Evolutionary conservation across 2,113 vertebrate genomes (phyloP), one percentile per base, ranked within the genome.

Genomic region (Phasianus colchicus): DNA sequence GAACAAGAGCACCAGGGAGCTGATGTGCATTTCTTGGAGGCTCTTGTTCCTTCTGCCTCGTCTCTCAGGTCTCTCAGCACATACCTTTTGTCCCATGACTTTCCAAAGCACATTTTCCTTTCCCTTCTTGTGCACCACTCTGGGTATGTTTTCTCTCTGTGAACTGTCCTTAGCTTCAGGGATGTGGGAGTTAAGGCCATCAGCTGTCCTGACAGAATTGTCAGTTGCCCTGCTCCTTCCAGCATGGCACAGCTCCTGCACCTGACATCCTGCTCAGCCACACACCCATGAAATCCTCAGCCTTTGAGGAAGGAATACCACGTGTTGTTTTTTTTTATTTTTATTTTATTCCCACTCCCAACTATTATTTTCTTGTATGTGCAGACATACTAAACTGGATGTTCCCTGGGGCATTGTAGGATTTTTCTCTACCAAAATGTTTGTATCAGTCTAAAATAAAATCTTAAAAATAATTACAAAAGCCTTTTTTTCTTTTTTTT

Each of bases 1-100:
- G 72, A 83, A 47, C 47, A 47, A 77, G 74, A 0, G 0, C 38
- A 36, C 17, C 0, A 1, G 48, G 45, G 36, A 75, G 42, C 42
- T 93, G 60, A 14, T 15, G n/a, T 78, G 58, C 42, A 60, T 78
- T 70, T 70, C 60, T 79, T 54, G 72, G 21, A 77, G 54, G 30
- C 32, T 52, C 36, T 82, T 8, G 1, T 67, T 89, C 38, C 67
- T 83, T 25, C 29, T 78, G 29, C 9, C 40, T 63, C 8, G 9
- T 34, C 43, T 89, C 38, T 48, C 27, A 45, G 43, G 61, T 13
- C 21, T 34, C 43, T 83, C 72, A 78, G 54, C 12, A 4, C 12
- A 40, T 45, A 42, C 84, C 84, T 73, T 80, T 71, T 71, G 43
- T 91, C 55, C n/a, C 19, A 43, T 57, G 1, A 1, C 54, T 78